A percentile compares a stretch with the other conserved stretches of the same genome.
Evolutionary conservation across 53 echinoderm and acorn worm species (phyloP).

Genomic region (Stichopus horrens): DNA sequence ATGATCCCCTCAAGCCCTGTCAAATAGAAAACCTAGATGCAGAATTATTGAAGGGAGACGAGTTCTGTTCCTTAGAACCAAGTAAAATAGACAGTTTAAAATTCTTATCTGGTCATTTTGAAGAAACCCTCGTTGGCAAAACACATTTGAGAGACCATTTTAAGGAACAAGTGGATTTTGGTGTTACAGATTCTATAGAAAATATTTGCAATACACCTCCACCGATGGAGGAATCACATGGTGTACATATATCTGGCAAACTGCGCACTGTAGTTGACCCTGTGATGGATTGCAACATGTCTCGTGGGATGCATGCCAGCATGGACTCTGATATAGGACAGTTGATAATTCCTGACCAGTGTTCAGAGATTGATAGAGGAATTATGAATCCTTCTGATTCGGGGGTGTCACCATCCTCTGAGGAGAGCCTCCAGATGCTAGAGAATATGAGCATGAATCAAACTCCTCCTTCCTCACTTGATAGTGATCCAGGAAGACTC

Average conservation of each 20-base stretch:
- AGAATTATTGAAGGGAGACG: background rate
- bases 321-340: slow-evolving; percentile 5
- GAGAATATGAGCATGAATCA: slow-evolving; percentile 40
- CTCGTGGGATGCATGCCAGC: slow-evolving; percentile 38
- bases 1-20: background rate
- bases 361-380: slow-evolving; percentile 39
- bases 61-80: slow-evolving; percentile 11
- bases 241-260: background rate
- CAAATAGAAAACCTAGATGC: background rate
- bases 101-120: slow-evolving; percentile 31
- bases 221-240: background rate
- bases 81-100: slow-evolving; percentile 1
- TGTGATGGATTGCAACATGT: slow-evolving; percentile 23
- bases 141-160: background rate
- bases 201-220: background rate
- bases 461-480: slow-evolving; percentile 27
- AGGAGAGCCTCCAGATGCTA: slow-evolving; percentile 18
- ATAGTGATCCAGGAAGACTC: slow-evolving; percentile 39
- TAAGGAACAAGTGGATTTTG: background rate
- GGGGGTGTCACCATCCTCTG: slow-evolving; percentile 32
- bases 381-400: slow-evolving; percentile 26
- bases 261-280: slow-evolving; percentile 1
- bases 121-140: background rate
- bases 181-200: background rate
- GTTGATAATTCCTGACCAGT: slow-evolving; percentile 9